phyloP scores from a whole-genome alignment of 2,797 vertebrate species.

The Salarias fasciatus region DNA sequence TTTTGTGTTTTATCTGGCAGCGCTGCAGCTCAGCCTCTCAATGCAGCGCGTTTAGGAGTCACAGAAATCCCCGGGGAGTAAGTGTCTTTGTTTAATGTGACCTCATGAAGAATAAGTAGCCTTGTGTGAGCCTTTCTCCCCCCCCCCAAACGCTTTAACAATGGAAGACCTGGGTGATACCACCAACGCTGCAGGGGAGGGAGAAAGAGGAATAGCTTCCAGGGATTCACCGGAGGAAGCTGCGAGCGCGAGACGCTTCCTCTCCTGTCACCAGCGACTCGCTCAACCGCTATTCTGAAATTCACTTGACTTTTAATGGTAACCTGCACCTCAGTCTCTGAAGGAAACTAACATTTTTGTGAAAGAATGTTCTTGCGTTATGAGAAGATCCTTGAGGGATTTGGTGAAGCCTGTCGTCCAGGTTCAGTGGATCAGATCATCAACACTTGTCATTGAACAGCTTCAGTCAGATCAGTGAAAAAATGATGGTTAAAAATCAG shows the following conservation, averaged over 20 bases:
- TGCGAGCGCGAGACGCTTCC: constrained; percentile 12
- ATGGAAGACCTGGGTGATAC: constrained; percentile 53
- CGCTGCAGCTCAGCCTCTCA: constrained; percentile 25
- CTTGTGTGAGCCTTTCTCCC: constrained; percentile 44
- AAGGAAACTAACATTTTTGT: constrained; percentile 71
- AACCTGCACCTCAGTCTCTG: constrained; percentile 67
- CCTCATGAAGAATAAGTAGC: constrained; percentile 68
- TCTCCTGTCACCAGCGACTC: constrained; percentile 24
- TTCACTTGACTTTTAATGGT: constrained; percentile 72
- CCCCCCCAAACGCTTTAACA: constrained; percentile 44
- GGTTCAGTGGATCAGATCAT: constrained; percentile 54
- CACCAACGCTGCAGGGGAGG: constrained; percentile 43
- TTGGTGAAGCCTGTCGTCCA: constrained; percentile 47
- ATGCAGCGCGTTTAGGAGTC: constrained; percentile 31
- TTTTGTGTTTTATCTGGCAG: constrained; percentile 12
- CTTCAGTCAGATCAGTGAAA: neutral
- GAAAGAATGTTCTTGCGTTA: constrained; percentile 68
- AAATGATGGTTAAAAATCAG: neutral
- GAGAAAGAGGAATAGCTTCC: constrained; percentile 15
- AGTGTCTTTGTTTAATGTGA: constrained; percentile 65
- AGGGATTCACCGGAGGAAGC: constrained; percentile 30
- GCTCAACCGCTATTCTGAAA: constrained; percentile 60
- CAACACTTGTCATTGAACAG: constrained; percentile 12
- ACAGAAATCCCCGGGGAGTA: constrained; percentile 45
- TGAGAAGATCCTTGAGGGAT: constrained; percentile 61